Conservation (phyloP, 2,797 vertebrate species). For the Pseudotriccus pelzelni region DNA sequence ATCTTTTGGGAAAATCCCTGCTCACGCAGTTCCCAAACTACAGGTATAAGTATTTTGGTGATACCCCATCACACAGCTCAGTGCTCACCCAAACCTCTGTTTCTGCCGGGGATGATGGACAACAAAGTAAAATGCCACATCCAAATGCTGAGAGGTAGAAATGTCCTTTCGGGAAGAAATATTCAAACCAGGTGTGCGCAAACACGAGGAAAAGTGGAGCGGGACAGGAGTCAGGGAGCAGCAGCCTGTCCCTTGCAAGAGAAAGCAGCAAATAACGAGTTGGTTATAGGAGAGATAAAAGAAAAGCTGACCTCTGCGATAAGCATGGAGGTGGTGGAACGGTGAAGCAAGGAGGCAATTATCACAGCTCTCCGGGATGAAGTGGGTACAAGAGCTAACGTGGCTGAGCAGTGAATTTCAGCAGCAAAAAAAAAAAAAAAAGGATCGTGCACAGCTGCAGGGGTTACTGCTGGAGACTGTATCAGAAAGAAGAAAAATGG, state of each 20-base stretch:
- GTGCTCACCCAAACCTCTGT: not conserved
- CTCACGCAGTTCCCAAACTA: not conserved
- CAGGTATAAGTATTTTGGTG: not conserved
- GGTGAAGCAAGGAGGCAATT: slow-evolving; percentile 43
- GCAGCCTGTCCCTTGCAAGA: slow-evolving; percentile 6
- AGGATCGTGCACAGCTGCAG: not conserved
- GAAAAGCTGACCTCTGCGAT: slow-evolving; percentile 54
- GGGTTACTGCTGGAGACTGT: slow-evolving; percentile 45
- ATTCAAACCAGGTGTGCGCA: not conserved
- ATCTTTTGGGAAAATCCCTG: not conserved
- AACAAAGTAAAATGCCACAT: not conserved
- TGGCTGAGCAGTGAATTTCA: slow-evolving; percentile 40
- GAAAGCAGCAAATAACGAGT: slow-evolving; percentile 28
- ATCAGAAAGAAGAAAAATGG: slow-evolving; percentile 60
- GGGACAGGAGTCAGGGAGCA: slow-evolving; percentile 18
- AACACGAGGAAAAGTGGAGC: not conserved
- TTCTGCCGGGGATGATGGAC: not conserved
- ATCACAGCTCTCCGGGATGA: slow-evolving; percentile 18
- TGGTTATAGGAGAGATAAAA: slow-evolving; percentile 29
- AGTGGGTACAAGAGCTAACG: slow-evolving; percentile 42
- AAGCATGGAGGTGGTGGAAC: slow-evolving; percentile 41
- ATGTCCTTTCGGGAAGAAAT: not conserved
- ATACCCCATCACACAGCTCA: not conserved
- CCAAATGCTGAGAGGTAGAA: not conserved
- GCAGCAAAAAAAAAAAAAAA: not conserved